A percentile compares a stretch with the other conserved stretches of the same genome.
Conservation (phyloP, 2,797 vertebrate species). For the Hyperoplus immaculatus region DNA sequence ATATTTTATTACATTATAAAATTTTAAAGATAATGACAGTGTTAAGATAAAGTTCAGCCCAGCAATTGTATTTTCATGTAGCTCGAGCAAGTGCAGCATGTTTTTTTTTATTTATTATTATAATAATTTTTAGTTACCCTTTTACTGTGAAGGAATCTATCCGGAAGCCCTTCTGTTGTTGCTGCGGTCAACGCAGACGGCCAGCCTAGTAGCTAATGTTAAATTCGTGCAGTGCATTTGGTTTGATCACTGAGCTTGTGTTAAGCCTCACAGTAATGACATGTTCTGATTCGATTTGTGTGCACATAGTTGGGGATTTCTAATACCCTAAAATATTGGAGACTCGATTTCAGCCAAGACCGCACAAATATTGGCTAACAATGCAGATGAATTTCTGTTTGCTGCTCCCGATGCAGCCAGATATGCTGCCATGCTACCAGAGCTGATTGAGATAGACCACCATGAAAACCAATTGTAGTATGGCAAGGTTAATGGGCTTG, state of each 20-base stretch:
- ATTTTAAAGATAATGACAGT: neutral
- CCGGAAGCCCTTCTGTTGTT: slow-evolving; percentile 41
- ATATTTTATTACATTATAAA: neutral
- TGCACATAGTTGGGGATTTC: neutral
- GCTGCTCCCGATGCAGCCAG: slow-evolving; percentile 4
- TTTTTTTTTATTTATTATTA: neutral
- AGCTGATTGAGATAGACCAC: slow-evolving; percentile 36
- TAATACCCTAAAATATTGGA: neutral
- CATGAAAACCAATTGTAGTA: slow-evolving; percentile 11
- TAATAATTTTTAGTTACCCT: rapidly evolving
- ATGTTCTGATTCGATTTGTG: neutral
- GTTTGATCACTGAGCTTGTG: neutral
- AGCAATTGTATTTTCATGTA: neutral
- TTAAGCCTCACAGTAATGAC: neutral
- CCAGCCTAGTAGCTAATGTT: slow-evolving; percentile 22
- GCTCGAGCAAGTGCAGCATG: neutral
- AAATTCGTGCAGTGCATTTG: neutral
- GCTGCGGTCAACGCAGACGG: neutral
- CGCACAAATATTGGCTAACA: neutral
- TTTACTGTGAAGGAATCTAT: slow-evolving; percentile 48
- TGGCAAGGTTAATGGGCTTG: slow-evolving; percentile 6
- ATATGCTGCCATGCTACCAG: slow-evolving; percentile 24
- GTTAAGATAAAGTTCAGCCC: neutral
- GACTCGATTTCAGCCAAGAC: neutral
- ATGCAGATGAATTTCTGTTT: slow-evolving; percentile 11